Conservation (phyloP, 2,888 invertebrate genomes). For the Agrochola lychnidis region DNA sequence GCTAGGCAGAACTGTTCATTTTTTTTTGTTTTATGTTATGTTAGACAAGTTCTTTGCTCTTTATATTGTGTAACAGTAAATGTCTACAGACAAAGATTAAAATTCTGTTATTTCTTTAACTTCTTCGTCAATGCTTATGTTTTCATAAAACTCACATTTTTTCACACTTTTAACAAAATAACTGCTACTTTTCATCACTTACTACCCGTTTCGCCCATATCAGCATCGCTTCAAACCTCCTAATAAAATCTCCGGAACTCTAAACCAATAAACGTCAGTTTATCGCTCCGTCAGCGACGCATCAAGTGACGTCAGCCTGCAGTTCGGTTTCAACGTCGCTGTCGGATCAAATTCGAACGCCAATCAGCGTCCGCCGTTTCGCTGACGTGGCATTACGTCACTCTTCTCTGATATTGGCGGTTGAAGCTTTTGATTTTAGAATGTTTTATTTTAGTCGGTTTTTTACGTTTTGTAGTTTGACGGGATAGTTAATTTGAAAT, state of each 20-base stretch:
- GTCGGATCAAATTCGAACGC: constrained; percentile 63
- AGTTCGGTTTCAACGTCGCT: constrained; percentile 60
- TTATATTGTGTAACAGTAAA: neutral
- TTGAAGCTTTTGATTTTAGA: constrained; percentile 55
- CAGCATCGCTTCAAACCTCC: constrained; percentile 16
- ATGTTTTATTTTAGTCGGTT: neutral
- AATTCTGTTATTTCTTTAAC: neutral
- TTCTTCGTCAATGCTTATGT: neutral
- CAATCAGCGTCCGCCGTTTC: constrained; percentile 58
- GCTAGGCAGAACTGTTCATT: no score
- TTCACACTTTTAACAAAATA: neutral
- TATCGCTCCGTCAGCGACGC: constrained; percentile 54
- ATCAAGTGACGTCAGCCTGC: constrained; percentile 56
- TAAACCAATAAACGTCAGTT: constrained; percentile 64
- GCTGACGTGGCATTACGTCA: constrained; percentile 61
- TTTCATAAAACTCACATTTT: neutral
- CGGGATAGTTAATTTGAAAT: constrained; percentile 1
- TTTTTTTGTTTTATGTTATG: neutral
- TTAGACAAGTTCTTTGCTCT: neutral
- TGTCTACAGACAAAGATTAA: neutral
- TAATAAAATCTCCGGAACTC: constrained; percentile 54
- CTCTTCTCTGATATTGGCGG: constrained; percentile 48
- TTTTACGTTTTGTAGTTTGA: constrained; percentile 5
- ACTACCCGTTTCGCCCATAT: constrained; percentile 13
- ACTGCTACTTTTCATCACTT: no score